These are phyloP conservation scores for Bergia sp. DNA, from an alignment of 92 coral and sea anemone genomes.

Conservation along the genomic window DNA sequence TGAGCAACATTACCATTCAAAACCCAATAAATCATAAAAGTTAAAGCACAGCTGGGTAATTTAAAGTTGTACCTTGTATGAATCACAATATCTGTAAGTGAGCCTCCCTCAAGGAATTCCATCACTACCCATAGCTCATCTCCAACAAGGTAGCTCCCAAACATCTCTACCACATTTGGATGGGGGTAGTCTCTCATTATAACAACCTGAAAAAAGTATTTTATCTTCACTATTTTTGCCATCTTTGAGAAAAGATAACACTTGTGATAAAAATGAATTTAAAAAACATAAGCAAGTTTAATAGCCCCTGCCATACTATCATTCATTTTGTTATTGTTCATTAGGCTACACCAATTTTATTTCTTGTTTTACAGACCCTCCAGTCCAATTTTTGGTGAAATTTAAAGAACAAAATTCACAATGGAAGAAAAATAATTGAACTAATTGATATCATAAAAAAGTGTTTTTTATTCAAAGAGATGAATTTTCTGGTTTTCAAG, in stretches of 20 bases:
- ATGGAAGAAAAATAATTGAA: too few relatives aligned
- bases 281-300: not conserved
- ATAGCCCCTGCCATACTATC: too few relatives aligned
- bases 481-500: too few relatives aligned
- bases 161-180: conserved; percentile 98
- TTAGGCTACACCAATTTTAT: too few relatives aligned
- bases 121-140: conserved; percentile 99
- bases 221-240: too few relatives aligned
- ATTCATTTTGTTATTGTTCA: too few relatives aligned
- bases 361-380: too few relatives aligned
- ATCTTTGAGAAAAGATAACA: too few relatives aligned
- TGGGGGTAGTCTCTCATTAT: conserved; percentile 99
- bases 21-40: not conserved
- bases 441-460: too few relatives aligned
- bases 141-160: conserved; percentile 91
- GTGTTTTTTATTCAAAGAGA: too few relatives aligned
- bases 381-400: too few relatives aligned
- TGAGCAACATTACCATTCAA: not conserved
- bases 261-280: not conserved
- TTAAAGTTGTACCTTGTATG: conserved; percentile 72
- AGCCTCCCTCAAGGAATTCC: conserved; percentile 99
- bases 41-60: not conserved
- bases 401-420: too few relatives aligned
- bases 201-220: conserved; percentile 71
- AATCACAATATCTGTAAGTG: conserved; percentile 94